phyloP scores from a whole-genome alignment of 2,888 invertebrate species.

The Tethea ocularis region DNA sequence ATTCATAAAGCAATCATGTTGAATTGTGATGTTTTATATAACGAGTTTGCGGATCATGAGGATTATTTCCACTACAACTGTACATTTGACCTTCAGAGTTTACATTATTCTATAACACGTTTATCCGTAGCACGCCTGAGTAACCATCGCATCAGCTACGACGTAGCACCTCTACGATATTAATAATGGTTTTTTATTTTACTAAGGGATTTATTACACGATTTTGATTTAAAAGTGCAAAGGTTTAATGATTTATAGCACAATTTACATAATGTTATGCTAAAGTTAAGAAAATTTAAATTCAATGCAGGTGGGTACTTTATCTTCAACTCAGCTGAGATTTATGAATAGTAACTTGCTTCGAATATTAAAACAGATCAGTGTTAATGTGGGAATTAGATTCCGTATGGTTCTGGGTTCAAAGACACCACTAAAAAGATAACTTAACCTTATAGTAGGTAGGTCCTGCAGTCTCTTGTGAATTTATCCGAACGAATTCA shows the following conservation, averaged over 20 bases:
- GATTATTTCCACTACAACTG: background rate
- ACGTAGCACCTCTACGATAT: no score
- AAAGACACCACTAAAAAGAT: no score
- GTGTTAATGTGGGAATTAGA: no score
- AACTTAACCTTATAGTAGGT: no score
- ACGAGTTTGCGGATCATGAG: background rate
- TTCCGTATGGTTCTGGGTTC: no score
- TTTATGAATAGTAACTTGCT: background rate
- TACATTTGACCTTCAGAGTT: background rate
- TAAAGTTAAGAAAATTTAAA: background rate
- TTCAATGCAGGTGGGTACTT: constrained; percentile 4
- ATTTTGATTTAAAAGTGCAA: background rate
- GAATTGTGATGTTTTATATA: background rate
- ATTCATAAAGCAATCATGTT: constrained; percentile 33
- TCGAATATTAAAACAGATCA: background rate
- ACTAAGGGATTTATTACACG: background rate
- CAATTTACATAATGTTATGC: constrained; percentile 1
- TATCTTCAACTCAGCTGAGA: background rate
- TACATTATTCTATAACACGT: background rate
- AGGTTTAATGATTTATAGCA: background rate
- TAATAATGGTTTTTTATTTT: background rate
- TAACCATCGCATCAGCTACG: background rate
- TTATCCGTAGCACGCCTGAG: background rate
- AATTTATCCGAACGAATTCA: no score
- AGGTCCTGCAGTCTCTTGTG: background rate